phyloP scores from a whole-genome alignment of 2,797 vertebrate genomes.

The Streptopelia turtur region DNA sequence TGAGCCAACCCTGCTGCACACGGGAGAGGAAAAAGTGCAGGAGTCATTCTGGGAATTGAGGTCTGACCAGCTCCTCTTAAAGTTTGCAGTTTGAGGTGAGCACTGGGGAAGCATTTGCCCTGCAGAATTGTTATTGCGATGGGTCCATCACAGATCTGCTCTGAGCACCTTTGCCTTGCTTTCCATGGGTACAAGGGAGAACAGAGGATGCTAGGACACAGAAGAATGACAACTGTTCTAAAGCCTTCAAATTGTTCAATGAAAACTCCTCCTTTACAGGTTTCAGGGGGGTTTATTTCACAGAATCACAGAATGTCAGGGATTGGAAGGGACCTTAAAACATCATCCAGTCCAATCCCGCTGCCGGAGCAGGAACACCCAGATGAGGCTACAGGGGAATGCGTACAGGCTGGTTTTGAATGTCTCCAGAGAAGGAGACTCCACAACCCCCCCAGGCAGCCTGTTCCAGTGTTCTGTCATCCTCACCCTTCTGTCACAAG shows the following conservation, averaged over 20 bases:
- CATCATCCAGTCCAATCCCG: too few species aligned
- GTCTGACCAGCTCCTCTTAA: not conserved
- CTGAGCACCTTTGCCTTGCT: not conserved
- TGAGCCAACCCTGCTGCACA: fast-evolving
- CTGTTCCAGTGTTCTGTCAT: too few species aligned
- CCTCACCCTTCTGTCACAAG: too few species aligned
- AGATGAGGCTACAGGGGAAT: too few species aligned
- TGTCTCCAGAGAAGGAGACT: too few species aligned
- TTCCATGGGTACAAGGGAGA: not conserved
- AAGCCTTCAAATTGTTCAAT: not conserved
- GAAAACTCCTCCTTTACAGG: not conserved
- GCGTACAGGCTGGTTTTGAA: too few species aligned
- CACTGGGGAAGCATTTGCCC: not conserved
- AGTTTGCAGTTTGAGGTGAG: not conserved
- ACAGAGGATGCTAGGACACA: not conserved
- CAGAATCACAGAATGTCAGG: too few species aligned
- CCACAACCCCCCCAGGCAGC: too few species aligned
- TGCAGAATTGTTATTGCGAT: not conserved
- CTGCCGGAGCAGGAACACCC: too few species aligned
- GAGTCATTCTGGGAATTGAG: fast-evolving
- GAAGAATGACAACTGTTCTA: not conserved
- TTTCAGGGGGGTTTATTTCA: not conserved
- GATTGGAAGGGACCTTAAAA: too few species aligned
- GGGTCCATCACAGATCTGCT: not conserved
- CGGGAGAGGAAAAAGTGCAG: not conserved